phyloP scores from a whole-genome alignment of 53 echinoderm and acorn worm species.

The Holothuria leucospilota region DNA sequence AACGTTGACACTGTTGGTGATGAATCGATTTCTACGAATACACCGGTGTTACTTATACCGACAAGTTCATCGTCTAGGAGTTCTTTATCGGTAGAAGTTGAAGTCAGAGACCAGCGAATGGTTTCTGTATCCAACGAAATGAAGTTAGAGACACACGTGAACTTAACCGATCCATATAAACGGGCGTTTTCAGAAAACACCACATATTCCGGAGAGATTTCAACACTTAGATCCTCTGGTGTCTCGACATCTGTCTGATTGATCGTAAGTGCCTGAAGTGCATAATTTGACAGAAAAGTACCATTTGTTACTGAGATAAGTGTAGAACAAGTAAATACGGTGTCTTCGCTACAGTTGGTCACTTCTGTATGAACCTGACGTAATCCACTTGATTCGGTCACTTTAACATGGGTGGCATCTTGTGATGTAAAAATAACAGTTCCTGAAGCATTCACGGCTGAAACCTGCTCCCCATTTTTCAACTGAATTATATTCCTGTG shows the following conservation, averaged over 20 bases:
- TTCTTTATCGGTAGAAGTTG: not conserved
- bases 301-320: no score
- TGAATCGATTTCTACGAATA: not conserved
- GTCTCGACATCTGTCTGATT: not conserved
- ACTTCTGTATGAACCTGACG: no score
- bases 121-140: not conserved
- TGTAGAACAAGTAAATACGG: no score
- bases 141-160: not conserved
- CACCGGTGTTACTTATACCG: not conserved
- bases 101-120: conserved; percentile 11
- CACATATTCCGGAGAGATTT: not conserved
- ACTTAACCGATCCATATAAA: not conserved
- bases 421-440: no score
- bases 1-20: not conserved
- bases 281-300: no score
- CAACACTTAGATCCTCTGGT: not conserved
- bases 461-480: no score
- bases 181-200: not conserved
- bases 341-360: no score
- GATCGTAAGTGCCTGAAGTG: no score
- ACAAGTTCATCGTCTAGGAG: not conserved
- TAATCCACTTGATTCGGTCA: no score
- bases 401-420: no score
- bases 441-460: no score
- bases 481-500: no score